Evolutionary conservation across 2,113 vertebrate genomes (phyloP), one percentile per base, ranked within the genome.

Genomic region (Chaetodon trifascialis): DNA sequence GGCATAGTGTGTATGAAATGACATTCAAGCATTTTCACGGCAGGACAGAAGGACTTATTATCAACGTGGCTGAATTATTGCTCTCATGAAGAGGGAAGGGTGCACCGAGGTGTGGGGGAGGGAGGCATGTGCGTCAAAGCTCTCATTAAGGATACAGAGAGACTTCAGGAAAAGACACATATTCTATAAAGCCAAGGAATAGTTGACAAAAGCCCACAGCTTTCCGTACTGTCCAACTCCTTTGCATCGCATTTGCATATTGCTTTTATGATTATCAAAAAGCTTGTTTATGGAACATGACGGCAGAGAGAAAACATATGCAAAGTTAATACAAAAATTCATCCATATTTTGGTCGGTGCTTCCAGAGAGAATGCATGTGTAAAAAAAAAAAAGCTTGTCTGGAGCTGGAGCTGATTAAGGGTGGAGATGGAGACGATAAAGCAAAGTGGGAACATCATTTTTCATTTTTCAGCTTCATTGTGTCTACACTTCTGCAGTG

Each of bases 1-100:
- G 73, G 75, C 71, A 85, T 42, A 65, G 62, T 55, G 87, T 87
- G 76, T 89, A 85, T 85, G 79, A 89, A 84, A 93, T 86, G 75
- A 70, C 80, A 79, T 85, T 83, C 84, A 76, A 49, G 77, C 81
- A 90, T 93, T 91, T 91, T 89, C 72, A 76, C 70, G 67, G 55
- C 72, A 67, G 71, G 85, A 95, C 93, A 94, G 91, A 92, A 58
- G 83, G 68, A 79, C 72, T 80, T 91, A 81, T 93, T 94, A 90
- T 94, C 76, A 90, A 40, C 70, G 78, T 25, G 65, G 74, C 81
- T 73, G 67, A 86, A 83, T 90, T 89, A 88, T 89, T 68, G 74
- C 82, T 87, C 60, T 12, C 70, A 54, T 52, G 30, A 38, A 46
- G 36, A 46, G 62, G 30, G 49, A 15, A 56, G 81, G 83, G 49